Evolutionary conservation across 2,797 vertebrate species (phyloP).

Genomic region (Heterohyrax brucei): DNA sequence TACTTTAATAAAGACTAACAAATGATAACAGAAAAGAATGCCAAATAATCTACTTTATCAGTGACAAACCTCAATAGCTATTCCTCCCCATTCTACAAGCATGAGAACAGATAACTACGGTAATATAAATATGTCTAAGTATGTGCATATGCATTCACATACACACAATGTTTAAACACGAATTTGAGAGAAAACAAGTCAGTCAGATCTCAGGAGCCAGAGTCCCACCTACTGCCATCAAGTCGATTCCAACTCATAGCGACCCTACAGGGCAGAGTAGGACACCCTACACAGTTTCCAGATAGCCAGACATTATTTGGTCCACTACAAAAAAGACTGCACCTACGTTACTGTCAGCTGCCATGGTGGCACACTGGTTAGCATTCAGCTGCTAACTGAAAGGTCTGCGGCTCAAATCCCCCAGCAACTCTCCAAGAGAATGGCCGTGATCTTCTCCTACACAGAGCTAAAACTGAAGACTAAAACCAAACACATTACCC

Average conservation of each 20-base stretch:
- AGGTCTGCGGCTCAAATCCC: neutral
- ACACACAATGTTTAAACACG: neutral
- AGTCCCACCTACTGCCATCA: too few species aligned
- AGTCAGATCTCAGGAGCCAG: neutral
- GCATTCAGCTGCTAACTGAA: neutral
- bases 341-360: neutral
- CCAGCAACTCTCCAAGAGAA: too few species aligned
- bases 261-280: too few species aligned
- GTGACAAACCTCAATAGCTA: neutral
- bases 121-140: neutral
- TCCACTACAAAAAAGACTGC: neutral
- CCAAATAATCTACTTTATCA: neutral
- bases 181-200: conserved; percentile 12
- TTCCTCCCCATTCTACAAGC: neutral
- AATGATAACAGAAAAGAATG: neutral
- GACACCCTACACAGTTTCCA: too few species aligned
- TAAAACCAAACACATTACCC: too few species aligned
- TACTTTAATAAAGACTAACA: neutral
- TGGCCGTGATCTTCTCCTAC: too few species aligned
- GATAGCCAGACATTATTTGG: neutral
- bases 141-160: too few species aligned
- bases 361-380: neutral
- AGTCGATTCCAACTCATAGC: too few species aligned
- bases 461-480: too few species aligned
- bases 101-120: neutral